Percentiles rank a stretch among this genome's conserved stretches.
These are phyloP conservation scores for Caenorhabditis brenneri DNA, from an alignment of 1,140 invertebrate species.

Conservation along the genomic window DNA sequence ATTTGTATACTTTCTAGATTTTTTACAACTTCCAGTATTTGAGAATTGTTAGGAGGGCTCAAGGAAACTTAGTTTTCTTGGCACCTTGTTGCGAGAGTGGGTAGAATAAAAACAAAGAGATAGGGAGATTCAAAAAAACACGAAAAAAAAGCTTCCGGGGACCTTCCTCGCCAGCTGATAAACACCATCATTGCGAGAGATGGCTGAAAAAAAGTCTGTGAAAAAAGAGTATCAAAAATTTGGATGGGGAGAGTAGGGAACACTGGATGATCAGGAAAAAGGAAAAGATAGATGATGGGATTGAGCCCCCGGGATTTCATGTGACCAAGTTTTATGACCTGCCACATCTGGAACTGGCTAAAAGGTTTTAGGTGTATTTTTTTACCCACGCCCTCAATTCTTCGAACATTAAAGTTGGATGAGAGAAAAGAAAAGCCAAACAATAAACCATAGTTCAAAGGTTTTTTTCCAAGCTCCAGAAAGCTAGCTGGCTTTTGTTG, in stretches of 20 bases:
- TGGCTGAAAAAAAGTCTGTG: conserved; percentile 15
- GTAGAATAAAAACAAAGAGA: conserved; percentile 31
- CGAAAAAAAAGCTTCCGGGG: conserved; percentile 1
- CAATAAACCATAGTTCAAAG: conserved; percentile 28
- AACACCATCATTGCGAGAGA: neutral
- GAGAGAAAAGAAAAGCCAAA: neutral
- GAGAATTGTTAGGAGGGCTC: neutral
- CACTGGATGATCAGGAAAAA: neutral
- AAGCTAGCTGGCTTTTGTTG: conserved; percentile 23
- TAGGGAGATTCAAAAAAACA: conserved; percentile 6
- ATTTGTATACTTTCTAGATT: neutral
- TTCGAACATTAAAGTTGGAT: neutral
- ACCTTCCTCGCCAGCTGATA: neutral
- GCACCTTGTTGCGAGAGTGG: neutral
- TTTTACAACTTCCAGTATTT: neutral
- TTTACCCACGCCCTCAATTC: neutral
- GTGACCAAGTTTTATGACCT: conserved; percentile 34
- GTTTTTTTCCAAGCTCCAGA: neutral
- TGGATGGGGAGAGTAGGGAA: neutral
- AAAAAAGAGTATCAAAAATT: neutral
- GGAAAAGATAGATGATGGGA: neutral
- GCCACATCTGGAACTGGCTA: conserved; percentile 28
- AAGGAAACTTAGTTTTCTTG: too few relatives aligned
- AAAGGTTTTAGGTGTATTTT: conserved; percentile 32
- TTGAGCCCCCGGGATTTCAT: neutral